A percentile compares a stretch with the other conserved stretches of the same genome.
Conservation (phyloP, 2,113 vertebrate species). For the Melanocharis versteri region DNA sequence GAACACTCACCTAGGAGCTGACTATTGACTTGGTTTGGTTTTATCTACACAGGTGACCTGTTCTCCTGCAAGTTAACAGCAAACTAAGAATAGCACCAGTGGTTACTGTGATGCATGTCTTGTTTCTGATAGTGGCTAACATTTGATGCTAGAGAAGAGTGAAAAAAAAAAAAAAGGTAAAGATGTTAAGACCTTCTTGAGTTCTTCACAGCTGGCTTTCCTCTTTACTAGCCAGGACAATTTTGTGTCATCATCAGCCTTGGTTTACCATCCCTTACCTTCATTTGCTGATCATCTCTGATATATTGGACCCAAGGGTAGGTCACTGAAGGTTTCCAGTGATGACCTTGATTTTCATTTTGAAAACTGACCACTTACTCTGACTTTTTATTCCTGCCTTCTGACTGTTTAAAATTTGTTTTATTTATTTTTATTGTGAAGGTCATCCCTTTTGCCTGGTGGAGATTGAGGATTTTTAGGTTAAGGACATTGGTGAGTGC, state of each 20-base stretch:
- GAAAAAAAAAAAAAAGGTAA: neutral
- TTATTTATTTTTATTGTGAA: neutral
- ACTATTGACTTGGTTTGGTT: neutral
- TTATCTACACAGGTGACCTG: neutral
- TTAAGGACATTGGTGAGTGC: neutral
- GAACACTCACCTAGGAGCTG: neutral
- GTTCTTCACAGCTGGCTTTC: neutral
- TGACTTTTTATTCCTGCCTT: neutral
- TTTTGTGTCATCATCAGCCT: neutral
- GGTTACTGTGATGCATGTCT: neutral
- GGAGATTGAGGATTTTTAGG: neutral
- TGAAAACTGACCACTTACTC: neutral
- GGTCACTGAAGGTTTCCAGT: neutral
- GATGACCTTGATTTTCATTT: neutral
- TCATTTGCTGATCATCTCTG: neutral
- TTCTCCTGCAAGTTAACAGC: neutral
- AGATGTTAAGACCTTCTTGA: neutral
- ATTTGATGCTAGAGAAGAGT: neutral
- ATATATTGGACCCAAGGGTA: neutral
- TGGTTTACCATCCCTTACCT: neutral
- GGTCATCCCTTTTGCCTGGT: neutral
- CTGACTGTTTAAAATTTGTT: neutral
- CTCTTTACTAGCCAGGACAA: neutral
- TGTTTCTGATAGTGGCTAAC: neutral
- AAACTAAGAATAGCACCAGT: neutral